Conservation (phyloP, 1,140 invertebrate genomes). For the Zaprionus capensis region DNA sequence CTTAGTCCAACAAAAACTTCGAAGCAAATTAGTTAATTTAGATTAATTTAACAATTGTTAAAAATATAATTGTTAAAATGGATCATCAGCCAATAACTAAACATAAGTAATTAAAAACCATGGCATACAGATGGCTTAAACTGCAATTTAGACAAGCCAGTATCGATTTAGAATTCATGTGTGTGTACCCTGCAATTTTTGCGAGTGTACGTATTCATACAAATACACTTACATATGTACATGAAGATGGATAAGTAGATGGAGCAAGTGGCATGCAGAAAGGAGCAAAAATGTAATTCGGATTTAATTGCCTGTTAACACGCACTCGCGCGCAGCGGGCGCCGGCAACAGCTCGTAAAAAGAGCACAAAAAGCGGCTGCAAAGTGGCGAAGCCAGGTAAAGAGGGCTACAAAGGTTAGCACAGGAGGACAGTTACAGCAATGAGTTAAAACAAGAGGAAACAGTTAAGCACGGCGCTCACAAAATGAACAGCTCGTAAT, state of each 20-base stretch:
- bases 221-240: conserved; percentile 1
- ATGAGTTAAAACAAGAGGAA: conserved; percentile 58
- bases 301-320: conserved; percentile 83
- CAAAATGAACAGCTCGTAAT: conserved; percentile 78
- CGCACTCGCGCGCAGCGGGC: conserved; percentile 75
- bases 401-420: conserved; percentile 2
- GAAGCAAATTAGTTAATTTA: too few species aligned
- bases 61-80: too few species aligned
- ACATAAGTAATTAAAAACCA: too few species aligned
- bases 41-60: neutral
- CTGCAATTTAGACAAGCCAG: neutral
- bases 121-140: neutral
- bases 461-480: conserved; percentile 63
- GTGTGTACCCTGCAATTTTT: neutral
- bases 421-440: conserved; percentile 23
- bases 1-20: too few species aligned
- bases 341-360: conserved; percentile 78
- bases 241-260: conserved; percentile 5
- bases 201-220: neutral
- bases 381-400: conserved; percentile 29
- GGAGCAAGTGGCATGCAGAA: conserved; percentile 53
- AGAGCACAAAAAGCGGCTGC: conserved; percentile 41
- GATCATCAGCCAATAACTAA: too few species aligned
- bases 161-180: neutral
- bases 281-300: conserved; percentile 78